phyloP scores from a whole-genome alignment of 2,797 vertebrate species.

The Phyllotis vaccarum region DNA sequence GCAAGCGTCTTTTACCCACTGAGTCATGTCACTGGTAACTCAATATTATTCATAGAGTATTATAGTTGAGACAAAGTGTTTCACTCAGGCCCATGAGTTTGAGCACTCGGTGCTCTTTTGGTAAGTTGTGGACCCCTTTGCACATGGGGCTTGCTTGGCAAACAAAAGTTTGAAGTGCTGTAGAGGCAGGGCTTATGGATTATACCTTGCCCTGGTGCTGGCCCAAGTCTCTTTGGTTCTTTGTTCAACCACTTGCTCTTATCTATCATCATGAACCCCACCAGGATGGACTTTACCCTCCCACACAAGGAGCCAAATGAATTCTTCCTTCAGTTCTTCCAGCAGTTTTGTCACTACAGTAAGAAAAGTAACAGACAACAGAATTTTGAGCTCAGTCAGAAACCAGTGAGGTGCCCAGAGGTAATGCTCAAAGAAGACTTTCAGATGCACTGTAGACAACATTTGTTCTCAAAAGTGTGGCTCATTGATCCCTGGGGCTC shows the following conservation, averaged over 20 bases:
- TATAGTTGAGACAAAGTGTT: not conserved
- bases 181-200: not conserved
- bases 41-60: not conserved
- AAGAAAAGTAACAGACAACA: not conserved
- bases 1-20: not conserved
- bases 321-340: not conserved
- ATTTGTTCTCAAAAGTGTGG: constrained; percentile 9
- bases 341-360: not conserved
- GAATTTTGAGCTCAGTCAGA: not conserved
- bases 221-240: not conserved
- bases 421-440: constrained; percentile 40
- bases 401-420: constrained; percentile 13
- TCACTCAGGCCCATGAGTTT: not conserved
- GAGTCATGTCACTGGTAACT: not conserved
- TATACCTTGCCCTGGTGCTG: not conserved
- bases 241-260: not conserved
- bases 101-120: not conserved
- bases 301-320: not conserved
- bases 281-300: not conserved
- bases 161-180: not conserved
- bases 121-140: not conserved
- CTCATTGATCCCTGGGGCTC: not conserved
- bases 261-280: not conserved
- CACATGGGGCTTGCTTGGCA: not conserved
- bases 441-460: not conserved